Percentiles rank a stretch among this genome's conserved stretches.
Conservation (phyloP, 2,797 vertebrate genomes). For the Heteromormyrus szaboi region DNA sequence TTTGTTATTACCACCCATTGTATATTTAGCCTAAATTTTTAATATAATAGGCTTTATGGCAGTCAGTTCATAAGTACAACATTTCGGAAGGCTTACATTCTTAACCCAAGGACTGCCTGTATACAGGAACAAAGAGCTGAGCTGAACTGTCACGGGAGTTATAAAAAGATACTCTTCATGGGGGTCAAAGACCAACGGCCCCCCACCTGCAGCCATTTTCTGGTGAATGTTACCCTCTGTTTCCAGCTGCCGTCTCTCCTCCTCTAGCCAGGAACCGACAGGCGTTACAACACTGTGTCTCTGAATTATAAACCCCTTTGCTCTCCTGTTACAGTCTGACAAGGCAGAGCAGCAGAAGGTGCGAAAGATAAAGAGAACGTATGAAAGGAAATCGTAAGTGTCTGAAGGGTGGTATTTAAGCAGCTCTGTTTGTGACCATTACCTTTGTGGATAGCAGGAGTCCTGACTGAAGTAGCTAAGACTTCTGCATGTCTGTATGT, state of each 20-base stretch:
- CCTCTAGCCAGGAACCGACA: not conserved
- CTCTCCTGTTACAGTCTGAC: conserved; percentile 48
- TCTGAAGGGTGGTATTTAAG: not conserved
- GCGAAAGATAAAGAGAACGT: conserved; percentile 54
- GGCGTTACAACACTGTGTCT: not conserved
- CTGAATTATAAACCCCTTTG: not conserved
- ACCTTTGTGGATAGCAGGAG: not conserved
- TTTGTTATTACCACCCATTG: not conserved
- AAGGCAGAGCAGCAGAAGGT: conserved; percentile 32
- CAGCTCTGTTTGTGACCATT: not conserved
- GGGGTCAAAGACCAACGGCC: not conserved
- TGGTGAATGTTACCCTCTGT: not conserved
- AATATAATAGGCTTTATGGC: not conserved
- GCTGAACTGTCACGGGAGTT: not conserved
- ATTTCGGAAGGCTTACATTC: not conserved
- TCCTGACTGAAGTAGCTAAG: not conserved
- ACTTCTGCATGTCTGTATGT: not conserved
- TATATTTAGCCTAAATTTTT: not conserved
- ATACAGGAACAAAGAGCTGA: not conserved
- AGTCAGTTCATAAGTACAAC: not conserved
- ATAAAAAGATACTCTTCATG: not conserved
- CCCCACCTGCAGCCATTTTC: not conserved
- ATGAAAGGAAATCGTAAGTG: conserved; percentile 54
- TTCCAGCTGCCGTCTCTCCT: not conserved
- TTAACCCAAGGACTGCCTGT: not conserved